These are phyloP conservation scores for Cremastinae sp. DNA, from an alignment of 2,888 invertebrate species.

Conservation along the genomic window DNA sequence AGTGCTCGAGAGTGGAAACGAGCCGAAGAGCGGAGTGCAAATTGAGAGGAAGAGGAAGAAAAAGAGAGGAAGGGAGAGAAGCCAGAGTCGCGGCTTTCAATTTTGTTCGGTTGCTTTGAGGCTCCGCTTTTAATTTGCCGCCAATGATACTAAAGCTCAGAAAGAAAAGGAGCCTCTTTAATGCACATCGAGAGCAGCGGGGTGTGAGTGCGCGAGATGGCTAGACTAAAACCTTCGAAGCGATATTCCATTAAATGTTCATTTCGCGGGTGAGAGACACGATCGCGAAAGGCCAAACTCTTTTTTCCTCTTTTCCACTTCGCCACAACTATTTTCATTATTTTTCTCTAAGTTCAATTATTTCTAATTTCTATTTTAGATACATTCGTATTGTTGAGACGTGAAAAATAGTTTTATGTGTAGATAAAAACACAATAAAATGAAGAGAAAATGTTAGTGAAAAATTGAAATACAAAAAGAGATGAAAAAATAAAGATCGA, in stretches of 20 bases:
- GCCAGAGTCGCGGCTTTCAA: slow-evolving; percentile 63
- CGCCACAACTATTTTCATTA: not conserved
- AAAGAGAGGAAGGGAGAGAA: slow-evolving; percentile 33
- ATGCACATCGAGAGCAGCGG: slow-evolving; percentile 60
- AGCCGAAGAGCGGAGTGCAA: slow-evolving; percentile 51
- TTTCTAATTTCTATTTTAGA: slow-evolving; percentile 4
- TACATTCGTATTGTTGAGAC: slow-evolving; percentile 7
- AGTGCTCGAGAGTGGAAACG: slow-evolving; percentile 30
- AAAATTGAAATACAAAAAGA: slow-evolving; percentile 6
- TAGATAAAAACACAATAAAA: too few relatives aligned
- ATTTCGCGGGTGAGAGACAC: slow-evolving; percentile 62
- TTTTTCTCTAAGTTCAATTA: not conserved
- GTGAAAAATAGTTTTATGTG: too few relatives aligned
- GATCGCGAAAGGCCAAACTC: slow-evolving; percentile 33
- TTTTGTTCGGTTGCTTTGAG: slow-evolving; percentile 72
- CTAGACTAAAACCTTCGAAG: slow-evolving; percentile 47
- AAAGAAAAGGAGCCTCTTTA: slow-evolving; percentile 64
- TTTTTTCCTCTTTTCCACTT: slow-evolving; percentile 3
- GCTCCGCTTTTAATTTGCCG: slow-evolving; percentile 71
- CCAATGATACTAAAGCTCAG: slow-evolving; percentile 73
- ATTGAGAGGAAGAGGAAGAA: slow-evolving; percentile 45
- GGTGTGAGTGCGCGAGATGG: slow-evolving; percentile 21
- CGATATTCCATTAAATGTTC: slow-evolving; percentile 69
- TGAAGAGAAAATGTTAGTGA: not conserved
- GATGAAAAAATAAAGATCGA: slow-evolving; percentile 33